Evolutionary conservation across 2,888 invertebrate species (phyloP).

Genomic region (Sclerodermus sp.): DNA sequence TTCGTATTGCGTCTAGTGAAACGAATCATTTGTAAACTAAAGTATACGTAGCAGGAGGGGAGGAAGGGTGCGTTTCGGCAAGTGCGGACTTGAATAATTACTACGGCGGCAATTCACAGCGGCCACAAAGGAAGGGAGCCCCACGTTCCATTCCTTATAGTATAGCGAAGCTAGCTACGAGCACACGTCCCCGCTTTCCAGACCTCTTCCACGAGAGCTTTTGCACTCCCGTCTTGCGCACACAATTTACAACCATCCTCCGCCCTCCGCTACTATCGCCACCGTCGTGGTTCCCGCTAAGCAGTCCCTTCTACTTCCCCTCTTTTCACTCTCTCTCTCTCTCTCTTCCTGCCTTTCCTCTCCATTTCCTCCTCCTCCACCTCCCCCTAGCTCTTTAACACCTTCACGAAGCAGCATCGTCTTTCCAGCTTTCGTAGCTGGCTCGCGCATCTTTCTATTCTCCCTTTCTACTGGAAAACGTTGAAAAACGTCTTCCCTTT

Average conservation of each 20-base stretch:
- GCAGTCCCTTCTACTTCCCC: conserved; percentile 2
- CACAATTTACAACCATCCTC: conserved; percentile 25
- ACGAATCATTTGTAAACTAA: conserved; percentile 38
- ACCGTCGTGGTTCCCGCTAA: background rate
- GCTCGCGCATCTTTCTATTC: conserved; percentile 7
- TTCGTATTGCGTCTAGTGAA: conserved; percentile 9
- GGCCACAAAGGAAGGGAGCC: conserved; percentile 19
- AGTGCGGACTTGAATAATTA: conserved; percentile 38
- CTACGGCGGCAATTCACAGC: conserved; percentile 32
- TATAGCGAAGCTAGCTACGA: too few species aligned
- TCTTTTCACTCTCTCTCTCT: conserved; percentile 6
- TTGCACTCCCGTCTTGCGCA: conserved; percentile 24
- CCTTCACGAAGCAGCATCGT: conserved; percentile 13
- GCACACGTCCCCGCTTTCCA: conserved; percentile 13
- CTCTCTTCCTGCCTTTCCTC: conserved; percentile 1
- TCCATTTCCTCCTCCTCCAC: conserved; percentile 2
- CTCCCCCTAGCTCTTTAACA: conserved; percentile 1
- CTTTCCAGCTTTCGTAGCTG: conserved; percentile 4
- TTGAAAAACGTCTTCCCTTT: conserved; percentile 13
- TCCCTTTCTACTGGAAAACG: conserved; percentile 7
- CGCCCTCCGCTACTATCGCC: conserved; percentile 1
- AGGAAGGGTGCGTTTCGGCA: conserved; percentile 24
- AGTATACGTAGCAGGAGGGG: conserved; percentile 12
- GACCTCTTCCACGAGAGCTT: conserved; percentile 15
- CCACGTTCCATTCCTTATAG: conserved; percentile 1